Percentiles rank a stretch among this genome's conserved stretches.
Evolutionary conservation across 2,113 vertebrate species (phyloP).

Genomic region (Chamaetylas fuelleborni): DNA sequence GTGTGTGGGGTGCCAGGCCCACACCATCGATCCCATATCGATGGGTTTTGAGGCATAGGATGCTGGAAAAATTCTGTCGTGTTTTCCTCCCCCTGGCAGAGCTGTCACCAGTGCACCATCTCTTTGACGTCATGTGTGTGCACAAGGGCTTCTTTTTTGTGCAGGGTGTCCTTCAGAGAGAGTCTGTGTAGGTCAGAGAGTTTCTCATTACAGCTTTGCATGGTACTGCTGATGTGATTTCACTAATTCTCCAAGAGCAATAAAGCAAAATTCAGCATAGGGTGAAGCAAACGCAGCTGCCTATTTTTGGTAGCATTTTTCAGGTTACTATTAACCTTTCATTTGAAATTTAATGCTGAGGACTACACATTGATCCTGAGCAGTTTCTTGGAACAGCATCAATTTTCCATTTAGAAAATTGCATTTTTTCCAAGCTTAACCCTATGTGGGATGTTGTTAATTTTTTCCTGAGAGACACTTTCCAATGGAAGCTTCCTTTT

Average conservation of each 20-base stretch:
- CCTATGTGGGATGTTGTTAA: not conserved
- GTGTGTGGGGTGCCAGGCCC: fast-evolving
- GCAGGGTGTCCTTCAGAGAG: not conserved
- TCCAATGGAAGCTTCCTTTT: not conserved
- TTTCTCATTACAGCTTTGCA: not conserved
- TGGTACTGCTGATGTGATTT: not conserved
- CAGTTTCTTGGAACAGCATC: not conserved
- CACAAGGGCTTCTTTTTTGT: not conserved
- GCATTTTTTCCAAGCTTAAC: not conserved
- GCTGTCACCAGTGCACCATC: not conserved
- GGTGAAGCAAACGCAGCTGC: not conserved
- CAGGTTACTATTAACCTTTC: conserved; percentile 33
- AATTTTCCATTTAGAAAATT: conserved; percentile 41
- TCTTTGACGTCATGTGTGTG: not conserved
- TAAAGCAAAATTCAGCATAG: not conserved
- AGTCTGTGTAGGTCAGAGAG: fast-evolving
- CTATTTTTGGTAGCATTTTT: not conserved
- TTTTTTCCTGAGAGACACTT: not conserved
- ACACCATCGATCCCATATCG: fast-evolving
- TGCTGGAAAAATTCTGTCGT: not conserved
- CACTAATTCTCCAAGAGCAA: not conserved
- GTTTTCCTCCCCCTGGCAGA: not conserved
- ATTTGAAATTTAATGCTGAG: conserved; percentile 1
- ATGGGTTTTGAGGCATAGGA: not conserved
- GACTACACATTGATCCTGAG: not conserved